phyloP scores from a whole-genome alignment of 2,113 vertebrate genomes.

The Murina feae region DNA sequence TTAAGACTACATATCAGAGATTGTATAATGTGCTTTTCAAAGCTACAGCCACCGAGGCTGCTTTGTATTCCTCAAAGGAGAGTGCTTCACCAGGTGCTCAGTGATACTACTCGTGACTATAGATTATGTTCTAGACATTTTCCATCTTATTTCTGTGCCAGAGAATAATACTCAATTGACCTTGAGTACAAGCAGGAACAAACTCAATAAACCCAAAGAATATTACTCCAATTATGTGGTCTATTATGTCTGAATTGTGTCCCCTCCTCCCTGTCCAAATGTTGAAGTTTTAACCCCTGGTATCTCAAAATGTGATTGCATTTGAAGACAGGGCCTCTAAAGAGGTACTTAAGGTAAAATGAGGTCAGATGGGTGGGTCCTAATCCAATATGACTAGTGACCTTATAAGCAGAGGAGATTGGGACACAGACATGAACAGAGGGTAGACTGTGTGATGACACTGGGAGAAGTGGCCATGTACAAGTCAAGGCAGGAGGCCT shows the following conservation, averaged over 20 bases:
- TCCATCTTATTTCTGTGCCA: background rate
- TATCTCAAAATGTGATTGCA: background rate
- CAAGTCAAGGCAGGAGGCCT: background rate
- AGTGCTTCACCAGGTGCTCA: background rate
- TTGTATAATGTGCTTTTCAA: background rate
- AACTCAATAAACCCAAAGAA: background rate
- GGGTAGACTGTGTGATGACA: background rate
- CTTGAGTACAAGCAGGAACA: background rate
- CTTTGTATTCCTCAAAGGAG: constrained; percentile 29
- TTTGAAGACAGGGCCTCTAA: background rate
- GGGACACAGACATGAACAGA: background rate
- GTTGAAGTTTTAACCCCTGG: background rate
- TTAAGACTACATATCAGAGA: background rate
- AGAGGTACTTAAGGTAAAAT: background rate
- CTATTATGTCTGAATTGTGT: background rate
- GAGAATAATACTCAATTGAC: background rate
- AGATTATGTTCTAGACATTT: background rate
- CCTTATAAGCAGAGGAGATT: background rate
- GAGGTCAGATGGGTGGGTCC: background rate
- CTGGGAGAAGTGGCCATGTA: background rate
- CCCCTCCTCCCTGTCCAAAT: background rate
- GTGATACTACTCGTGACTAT: background rate
- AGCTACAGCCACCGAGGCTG: background rate
- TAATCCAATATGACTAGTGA: background rate
- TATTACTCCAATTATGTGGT: background rate